Evolutionary conservation across 37 sponge, comb jelly and placozoan genomes (phyloP), one percentile per base, ranked within the genome.

Genomic region (Agelas oroides): DNA sequence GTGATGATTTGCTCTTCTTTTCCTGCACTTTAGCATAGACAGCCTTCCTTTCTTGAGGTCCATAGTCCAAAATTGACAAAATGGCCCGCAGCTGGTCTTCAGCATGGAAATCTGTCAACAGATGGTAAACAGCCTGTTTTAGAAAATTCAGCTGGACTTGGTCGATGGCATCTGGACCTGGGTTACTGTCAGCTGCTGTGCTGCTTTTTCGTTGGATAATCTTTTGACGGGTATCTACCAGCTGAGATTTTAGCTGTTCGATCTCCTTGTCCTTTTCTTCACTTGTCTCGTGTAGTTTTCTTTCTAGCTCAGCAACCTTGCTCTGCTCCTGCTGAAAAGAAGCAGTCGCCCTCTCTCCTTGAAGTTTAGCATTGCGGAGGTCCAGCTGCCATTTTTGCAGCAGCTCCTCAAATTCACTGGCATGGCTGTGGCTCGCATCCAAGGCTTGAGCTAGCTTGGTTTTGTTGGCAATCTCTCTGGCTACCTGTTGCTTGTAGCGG

Each of bases 1-100:
- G n/a, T n/a, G n/a, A 46, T 8, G 8, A 12, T 46, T 8, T 46
- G 8, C 46, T 8, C 8, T 90, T 90, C 59, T 73, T 72, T 24
- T 92, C 93, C 27, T 79, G 77, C 35, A 66, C 69, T 46, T 92
- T 88, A 0, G 89, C 75, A 46, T 92, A 92, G 23, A 92, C 86
- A 5, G 52, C 53, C 35, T 85, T 92, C n/a, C 93, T 67, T 36
- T 92, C 93, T 67, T 92, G 84, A 1, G 89, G 77, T 19, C 53
- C 76, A 66, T 88, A 92, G 72, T 92, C 86, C 20, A 92, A 38
- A 27, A 92, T 88, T 31, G 93, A 88, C 16, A 88, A 56, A 38
- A 92, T 92, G n/a, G 93, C 89, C 35, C 89, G 66, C 31, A 88
- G 40, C 33, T 92, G 93, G 28, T 92, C 93, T 1, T 92, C 89